Evolutionary conservation across 2,797 vertebrate genomes (phyloP).

Genomic region (Anguilla pacifica): DNA sequence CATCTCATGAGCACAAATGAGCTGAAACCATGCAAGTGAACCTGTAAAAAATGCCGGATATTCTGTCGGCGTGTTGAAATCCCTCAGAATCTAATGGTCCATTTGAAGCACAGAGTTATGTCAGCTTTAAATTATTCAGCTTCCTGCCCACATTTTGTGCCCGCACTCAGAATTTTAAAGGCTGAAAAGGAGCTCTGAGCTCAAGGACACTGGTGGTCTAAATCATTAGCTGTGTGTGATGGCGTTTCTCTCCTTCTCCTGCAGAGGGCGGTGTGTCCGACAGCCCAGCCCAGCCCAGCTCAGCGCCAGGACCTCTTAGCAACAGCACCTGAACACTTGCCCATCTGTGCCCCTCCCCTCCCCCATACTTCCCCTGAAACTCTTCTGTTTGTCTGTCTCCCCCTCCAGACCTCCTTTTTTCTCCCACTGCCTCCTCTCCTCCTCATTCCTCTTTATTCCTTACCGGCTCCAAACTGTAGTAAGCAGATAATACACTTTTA

Average conservation of each 20-base stretch:
- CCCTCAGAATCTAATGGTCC: not conserved
- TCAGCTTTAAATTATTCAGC: not conserved
- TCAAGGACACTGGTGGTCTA: not conserved
- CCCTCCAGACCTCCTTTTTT: not conserved
- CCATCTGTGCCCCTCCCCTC: slow-evolving; percentile 22
- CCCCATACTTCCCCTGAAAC: not conserved
- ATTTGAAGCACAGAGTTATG: not conserved
- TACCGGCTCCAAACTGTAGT: slow-evolving; percentile 34
- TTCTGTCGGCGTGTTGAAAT: not conserved
- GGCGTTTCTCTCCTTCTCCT: slow-evolving; percentile 47
- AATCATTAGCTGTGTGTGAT: not conserved
- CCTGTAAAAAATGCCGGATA: not conserved
- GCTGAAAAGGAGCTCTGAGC: not conserved
- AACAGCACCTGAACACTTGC: slow-evolving; percentile 85
- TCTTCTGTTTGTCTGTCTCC: slow-evolving; percentile 9
- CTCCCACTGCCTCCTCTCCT: not conserved
- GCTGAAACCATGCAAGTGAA: not conserved
- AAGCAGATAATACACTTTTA: slow-evolving; percentile 8
- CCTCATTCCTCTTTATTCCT: slow-evolving; percentile 10
- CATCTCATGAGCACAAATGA: not conserved
- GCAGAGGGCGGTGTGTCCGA: slow-evolving; percentile 84
- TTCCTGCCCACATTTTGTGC: not conserved
- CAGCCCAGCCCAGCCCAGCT: slow-evolving; percentile 80
- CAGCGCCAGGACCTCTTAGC: slow-evolving; percentile 81
- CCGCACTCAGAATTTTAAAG: not conserved